phyloP scores from a whole-genome alignment of 2,797 vertebrate species.

The Ataeniobius toweri region DNA sequence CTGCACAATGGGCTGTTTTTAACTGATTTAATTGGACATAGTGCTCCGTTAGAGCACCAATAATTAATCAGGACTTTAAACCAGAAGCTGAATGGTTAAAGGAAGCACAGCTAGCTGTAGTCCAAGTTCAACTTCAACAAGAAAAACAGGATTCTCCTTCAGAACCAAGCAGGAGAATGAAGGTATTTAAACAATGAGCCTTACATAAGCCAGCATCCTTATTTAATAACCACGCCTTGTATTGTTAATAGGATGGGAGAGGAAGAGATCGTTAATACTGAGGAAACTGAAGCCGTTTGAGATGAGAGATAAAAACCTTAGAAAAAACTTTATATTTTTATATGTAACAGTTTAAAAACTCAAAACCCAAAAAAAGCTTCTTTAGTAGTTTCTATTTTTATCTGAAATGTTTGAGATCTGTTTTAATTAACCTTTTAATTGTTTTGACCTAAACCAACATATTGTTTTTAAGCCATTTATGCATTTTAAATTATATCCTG shows the following conservation, averaged over 20 bases:
- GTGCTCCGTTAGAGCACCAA: not conserved
- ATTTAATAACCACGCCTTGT: not conserved
- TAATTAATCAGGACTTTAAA: not conserved
- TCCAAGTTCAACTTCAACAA: not conserved
- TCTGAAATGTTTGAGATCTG: not conserved
- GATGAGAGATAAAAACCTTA: not conserved
- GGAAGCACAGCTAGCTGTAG: not conserved
- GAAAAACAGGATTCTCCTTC: not conserved
- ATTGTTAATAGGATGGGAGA: not conserved
- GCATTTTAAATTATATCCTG: no score
- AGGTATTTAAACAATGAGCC: not conserved
- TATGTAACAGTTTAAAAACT: not conserved
- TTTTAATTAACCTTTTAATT: no score
- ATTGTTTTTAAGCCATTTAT: no score
- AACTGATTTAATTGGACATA: no score
- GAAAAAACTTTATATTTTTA: not conserved
- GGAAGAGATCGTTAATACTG: constrained; percentile 1
- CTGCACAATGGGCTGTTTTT: no score
- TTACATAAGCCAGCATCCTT: constrained; percentile 7
- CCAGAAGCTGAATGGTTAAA: not conserved
- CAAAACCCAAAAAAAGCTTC: not conserved
- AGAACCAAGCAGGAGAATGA: not conserved
- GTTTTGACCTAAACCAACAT: no score
- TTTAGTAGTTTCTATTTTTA: not conserved
- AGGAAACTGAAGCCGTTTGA: not conserved